Conservation (phyloP, 2,113 vertebrate species). For the Damaliscus lunatus region DNA sequence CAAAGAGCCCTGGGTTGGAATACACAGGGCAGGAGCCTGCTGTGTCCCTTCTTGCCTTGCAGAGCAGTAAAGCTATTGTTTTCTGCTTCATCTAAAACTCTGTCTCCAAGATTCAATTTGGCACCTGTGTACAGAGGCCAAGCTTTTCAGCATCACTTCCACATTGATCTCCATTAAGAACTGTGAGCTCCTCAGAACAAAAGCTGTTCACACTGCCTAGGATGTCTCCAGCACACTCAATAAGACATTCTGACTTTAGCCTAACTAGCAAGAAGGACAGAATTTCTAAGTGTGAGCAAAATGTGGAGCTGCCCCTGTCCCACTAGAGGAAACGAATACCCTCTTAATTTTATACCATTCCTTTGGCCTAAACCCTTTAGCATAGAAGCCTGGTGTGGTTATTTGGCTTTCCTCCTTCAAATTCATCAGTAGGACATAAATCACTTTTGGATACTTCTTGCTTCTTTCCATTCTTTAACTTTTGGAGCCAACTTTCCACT, state of each 20-base stretch:
- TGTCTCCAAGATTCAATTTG: neutral
- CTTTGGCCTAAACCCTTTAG: constrained; percentile 14
- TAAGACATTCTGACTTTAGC: neutral
- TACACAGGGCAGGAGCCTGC: neutral
- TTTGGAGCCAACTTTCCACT: constrained; percentile 63
- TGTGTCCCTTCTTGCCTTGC: too few relatives aligned
- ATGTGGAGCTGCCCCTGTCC: neutral
- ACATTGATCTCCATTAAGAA: neutral
- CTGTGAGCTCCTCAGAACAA: neutral
- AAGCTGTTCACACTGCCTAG: neutral
- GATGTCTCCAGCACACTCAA: neutral
- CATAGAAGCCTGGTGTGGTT: neutral
- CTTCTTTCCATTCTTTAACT: constrained; percentile 57
- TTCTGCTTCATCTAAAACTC: neutral
- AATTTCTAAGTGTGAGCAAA: neutral
- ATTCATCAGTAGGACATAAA: constrained; percentile 68
- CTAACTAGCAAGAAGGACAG: neutral
- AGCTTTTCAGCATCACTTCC: neutral
- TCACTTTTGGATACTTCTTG: constrained; percentile 46
- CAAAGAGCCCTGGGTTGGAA: neutral
- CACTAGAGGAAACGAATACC: neutral
- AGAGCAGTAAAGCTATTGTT: neutral
- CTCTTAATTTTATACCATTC: constrained; percentile 29
- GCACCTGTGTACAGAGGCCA: neutral
- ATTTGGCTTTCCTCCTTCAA: constrained; percentile 63